These are phyloP conservation scores for Euplagia quadripunctaria DNA, from an alignment of 2,888 invertebrate species.

Conservation along the genomic window DNA sequence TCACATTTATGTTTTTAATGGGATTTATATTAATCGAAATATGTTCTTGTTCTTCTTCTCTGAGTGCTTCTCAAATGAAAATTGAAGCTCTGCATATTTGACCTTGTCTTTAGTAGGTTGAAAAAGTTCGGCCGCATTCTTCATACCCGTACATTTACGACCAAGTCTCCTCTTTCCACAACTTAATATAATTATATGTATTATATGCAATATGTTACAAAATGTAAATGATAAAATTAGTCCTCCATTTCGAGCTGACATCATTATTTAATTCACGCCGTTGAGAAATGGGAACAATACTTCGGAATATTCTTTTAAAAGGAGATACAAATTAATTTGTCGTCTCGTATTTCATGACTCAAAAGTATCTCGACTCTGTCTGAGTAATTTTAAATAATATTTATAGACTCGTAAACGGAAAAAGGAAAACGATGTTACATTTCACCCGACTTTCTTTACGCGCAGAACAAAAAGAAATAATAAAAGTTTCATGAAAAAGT, in stretches of 20 bases:
- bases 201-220: background rate
- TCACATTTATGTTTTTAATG: too few species aligned
- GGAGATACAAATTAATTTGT: slow-evolving; percentile 27
- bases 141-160: too few species aligned
- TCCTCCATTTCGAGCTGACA: background rate
- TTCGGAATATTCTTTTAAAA: background rate
- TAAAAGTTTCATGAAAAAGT: slow-evolving; percentile 31
- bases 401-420: slow-evolving; percentile 32
- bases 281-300: background rate
- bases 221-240: background rate
- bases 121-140: too few species aligned
- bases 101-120: too few species aligned
- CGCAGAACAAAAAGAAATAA: slow-evolving; percentile 25
- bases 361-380: slow-evolving; percentile 18
- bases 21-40: too few species aligned
- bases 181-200: background rate
- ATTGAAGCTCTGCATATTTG: too few species aligned
- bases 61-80: too few species aligned
- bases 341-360: slow-evolving; percentile 14
- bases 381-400: slow-evolving; percentile 31
- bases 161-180: too few species aligned
- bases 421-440: slow-evolving; percentile 35
- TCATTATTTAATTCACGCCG: background rate
- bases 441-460: slow-evolving; percentile 25
- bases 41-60: too few species aligned